phyloP scores from a whole-genome alignment of 2,888 invertebrate species.

The Cyrtodaria siliqua region DNA sequence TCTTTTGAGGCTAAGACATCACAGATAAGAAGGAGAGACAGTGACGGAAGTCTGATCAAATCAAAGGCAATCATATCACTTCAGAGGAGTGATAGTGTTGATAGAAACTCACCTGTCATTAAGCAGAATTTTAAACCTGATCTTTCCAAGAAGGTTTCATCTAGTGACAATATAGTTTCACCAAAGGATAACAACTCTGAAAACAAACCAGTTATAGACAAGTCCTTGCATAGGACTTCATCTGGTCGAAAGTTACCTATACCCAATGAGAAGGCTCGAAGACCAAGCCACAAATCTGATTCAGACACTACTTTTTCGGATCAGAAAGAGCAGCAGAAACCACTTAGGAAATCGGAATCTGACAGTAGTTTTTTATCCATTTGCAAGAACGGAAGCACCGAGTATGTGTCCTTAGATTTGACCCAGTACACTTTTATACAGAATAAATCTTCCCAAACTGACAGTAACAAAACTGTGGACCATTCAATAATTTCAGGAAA shows the following conservation, averaged over 20 bases:
- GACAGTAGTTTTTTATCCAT: slow-evolving; percentile 53
- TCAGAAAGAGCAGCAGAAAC: too few species aligned
- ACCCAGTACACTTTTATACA: slow-evolving; percentile 3
- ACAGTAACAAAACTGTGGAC: slow-evolving; percentile 4
- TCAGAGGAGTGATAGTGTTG: slow-evolving; percentile 14
- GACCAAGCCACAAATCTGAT: slow-evolving; percentile 4
- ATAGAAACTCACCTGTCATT: slow-evolving; percentile 20
- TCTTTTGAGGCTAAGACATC: slow-evolving; percentile 52
- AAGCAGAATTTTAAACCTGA: slow-evolving; percentile 10
- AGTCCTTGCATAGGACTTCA: slow-evolving; percentile 44
- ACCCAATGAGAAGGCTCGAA: slow-evolving; percentile 30
- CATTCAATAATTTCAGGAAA: slow-evolving; percentile 2
- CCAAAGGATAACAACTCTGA: neutral
- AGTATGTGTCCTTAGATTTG: slow-evolving; percentile 54
- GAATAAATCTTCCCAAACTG: slow-evolving; percentile 22
- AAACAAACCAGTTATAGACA: slow-evolving; percentile 1
- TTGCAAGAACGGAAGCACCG: slow-evolving; percentile 56
- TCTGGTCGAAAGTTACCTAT: slow-evolving; percentile 60
- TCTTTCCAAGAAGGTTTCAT: slow-evolving; percentile 26
- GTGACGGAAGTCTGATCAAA: slow-evolving; percentile 41
- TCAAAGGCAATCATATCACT: neutral
- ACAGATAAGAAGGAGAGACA: slow-evolving; percentile 34
- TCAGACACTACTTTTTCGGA: neutral
- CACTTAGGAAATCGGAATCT: slow-evolving; percentile 30
- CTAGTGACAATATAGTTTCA: slow-evolving; percentile 34